Percentiles rank a stretch among this genome's conserved stretches.
Evolutionary conservation across 2,797 vertebrate genomes (phyloP).

Genomic region (Calcarius lapponicus): DNA sequence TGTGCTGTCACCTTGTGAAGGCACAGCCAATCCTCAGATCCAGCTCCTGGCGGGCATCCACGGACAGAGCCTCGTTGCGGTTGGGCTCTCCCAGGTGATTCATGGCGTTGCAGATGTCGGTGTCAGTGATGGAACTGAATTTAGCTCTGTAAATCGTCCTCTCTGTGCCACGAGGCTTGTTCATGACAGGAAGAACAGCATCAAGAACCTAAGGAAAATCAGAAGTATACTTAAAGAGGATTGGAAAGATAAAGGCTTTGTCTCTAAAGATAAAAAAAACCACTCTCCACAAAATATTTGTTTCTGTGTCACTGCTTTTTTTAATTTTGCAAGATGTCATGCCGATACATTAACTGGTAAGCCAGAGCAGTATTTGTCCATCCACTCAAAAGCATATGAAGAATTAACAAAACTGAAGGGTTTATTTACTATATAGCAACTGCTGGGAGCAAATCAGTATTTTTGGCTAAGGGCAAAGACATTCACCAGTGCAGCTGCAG

Average conservation of each 20-base stretch:
- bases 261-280: background rate
- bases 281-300: background rate
- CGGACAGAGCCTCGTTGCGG: conserved; percentile 90
- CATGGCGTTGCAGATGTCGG: conserved; percentile 95
- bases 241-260: background rate
- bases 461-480: background rate
- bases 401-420: background rate
- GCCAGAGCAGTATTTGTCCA: background rate
- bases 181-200: conserved; percentile 89
- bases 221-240: background rate
- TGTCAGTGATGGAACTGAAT: conserved; percentile 98
- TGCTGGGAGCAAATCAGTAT: background rate
- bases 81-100: conserved; percentile 90
- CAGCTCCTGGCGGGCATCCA: conserved; percentile 96
- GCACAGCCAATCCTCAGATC: conserved; percentile 97
- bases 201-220: conserved; percentile 86
- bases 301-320: background rate
- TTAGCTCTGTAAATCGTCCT: conserved; percentile 86
- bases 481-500: background rate
- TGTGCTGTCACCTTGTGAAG: conserved; percentile 86
- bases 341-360: background rate
- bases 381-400: background rate
- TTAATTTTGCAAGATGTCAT: background rate
- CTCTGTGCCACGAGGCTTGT: conserved; percentile 74
- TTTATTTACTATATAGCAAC: background rate